phyloP scores from a whole-genome alignment of 2,888 invertebrate species.

The Epirrhoe alternata region DNA sequence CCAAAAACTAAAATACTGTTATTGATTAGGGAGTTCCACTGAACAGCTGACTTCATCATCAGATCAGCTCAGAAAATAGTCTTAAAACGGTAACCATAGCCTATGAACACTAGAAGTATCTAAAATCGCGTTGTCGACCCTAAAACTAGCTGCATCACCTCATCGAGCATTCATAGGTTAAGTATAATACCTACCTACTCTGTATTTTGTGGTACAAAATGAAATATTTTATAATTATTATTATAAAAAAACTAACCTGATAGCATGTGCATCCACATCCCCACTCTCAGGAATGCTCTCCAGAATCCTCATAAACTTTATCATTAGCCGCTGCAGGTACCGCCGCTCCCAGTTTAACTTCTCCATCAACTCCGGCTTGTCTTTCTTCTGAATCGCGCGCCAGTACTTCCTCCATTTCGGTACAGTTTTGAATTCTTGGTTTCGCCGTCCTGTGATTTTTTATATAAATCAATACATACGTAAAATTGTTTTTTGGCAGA shows the following conservation, averaged over 20 bases:
- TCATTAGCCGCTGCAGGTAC: conserved; percentile 93
- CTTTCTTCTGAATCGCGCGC: conserved; percentile 94
- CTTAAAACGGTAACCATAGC: too few species aligned
- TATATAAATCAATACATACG: neutral
- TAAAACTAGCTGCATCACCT: too few species aligned
- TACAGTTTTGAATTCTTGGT: conserved; percentile 93
- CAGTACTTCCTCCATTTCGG: conserved; percentile 97
- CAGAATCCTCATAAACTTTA: conserved; percentile 93
- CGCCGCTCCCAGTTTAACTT: conserved; percentile 93
- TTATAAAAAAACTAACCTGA: conserved; percentile 64
- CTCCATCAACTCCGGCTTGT: conserved; percentile 88
- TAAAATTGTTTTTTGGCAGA: too few species aligned
- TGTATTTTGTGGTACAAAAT: too few species aligned
- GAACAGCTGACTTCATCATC: too few species aligned
- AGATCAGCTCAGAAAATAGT: too few species aligned
- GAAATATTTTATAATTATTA: neutral
- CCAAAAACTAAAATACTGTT: too few species aligned
- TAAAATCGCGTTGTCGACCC: too few species aligned
- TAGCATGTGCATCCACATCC: conserved; percentile 82
- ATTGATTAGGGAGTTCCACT: too few species aligned
- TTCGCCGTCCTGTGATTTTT: conserved; percentile 87
- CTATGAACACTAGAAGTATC: too few species aligned
- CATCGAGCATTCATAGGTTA: too few species aligned
- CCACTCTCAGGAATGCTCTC: conserved; percentile 89
- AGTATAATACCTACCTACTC: too few species aligned